Evolutionary conservation across 1,140 invertebrate species (phyloP), one percentile per base, ranked within the genome.

Genomic region (Drosophila asahinai): DNA sequence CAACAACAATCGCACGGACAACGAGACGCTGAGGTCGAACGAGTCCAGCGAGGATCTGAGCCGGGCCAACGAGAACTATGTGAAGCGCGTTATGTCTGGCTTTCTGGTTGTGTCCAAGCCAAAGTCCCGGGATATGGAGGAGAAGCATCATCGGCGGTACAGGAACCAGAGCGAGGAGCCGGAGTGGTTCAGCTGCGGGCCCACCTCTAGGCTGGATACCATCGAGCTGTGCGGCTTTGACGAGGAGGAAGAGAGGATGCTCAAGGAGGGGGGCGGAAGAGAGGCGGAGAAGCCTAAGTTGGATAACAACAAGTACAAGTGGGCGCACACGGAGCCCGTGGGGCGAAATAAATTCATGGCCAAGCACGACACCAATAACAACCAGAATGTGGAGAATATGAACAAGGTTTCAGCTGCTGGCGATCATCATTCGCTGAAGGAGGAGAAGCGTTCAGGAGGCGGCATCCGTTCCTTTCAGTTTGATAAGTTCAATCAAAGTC

Each of bases 121-220:
- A 0, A 92, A 82, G 38, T 89, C 89, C 19, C 71, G 91, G 5
- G 87, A 87, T 22, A 40, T 54, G 12, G 91, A 92, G 27, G 91
- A 92, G 5, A 78, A 72, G 3, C 81, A 92, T 30, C 74, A 91
- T 52, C 77, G 83, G 38, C 78, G 81, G 22, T 92, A 90, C 51
- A 72, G 86, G 52, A 91, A 92, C 58, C 79, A 80, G 33, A 92
- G 66, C 55, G 91, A 92, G 14, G 91, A 92, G 48, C 91, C 91
- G 0, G 91, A 92, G 48, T 92, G 91, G 91, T 92, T 92, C 42
- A 92, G 91, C 55, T 92, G 91, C 70, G 91, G 91, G 12, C 91
- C 91, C 4, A 92, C 91, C 33, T 92, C 91, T 5, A 66, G 91
- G 48, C 63, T 92, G 25, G 91, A 92, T 54, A 92, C 91, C 5